Base-by-base conservation (phyloP, 2,797 vertebrate genomes). In the Labroides dimidiatus region DNA sequence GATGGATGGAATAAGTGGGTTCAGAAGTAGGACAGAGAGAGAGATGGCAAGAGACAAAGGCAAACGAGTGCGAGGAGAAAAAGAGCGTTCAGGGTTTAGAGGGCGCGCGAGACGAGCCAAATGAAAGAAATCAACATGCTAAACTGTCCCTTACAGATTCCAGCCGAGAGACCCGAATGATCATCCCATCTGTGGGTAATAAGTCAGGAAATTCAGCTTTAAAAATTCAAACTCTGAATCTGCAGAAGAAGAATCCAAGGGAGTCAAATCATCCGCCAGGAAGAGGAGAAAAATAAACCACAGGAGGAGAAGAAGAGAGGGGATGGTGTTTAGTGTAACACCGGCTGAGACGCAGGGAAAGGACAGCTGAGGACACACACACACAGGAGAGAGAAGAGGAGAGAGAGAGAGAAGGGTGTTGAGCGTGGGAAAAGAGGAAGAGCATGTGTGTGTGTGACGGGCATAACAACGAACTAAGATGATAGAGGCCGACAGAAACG, bases 21-120 rank as follows among this genome's bases (percentile, higher is more conserved):
- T 91, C 84, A 87, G 30, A 92, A 92, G 87, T 92, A 91, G 91
- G 89, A 87, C 90, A 90, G 65, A 70, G 82, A 65, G 65, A 82
- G 67, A 82, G 65, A 77, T 75, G 58, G 75, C 62, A n/a, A 56
- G 56, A 84, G 69, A 84, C 74, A 84, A 82, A 87, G 69, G 51
- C 60, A 48, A 74, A 64, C 51, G 36, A 10, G 37, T 37, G 56
- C 45, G 73, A 71, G 45, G 44, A 24, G 41, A 52, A 17, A 60
- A 43, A 80, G 63, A 81, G 76, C 36, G 17, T 56, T 70, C 36
- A 44, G 64, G 72, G 81, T 33, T 67, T 44, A 53, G 78, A 55
- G 67, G 72, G 78, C 52, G 51, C 5, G 2, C 60, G 69, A 75
- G 55, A 78, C 23, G 27, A 61, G 75, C 75, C 75, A 80, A 78